Conservation (phyloP, 2,888 invertebrate genomes). For the Drosophila trichaetosa region DNA sequence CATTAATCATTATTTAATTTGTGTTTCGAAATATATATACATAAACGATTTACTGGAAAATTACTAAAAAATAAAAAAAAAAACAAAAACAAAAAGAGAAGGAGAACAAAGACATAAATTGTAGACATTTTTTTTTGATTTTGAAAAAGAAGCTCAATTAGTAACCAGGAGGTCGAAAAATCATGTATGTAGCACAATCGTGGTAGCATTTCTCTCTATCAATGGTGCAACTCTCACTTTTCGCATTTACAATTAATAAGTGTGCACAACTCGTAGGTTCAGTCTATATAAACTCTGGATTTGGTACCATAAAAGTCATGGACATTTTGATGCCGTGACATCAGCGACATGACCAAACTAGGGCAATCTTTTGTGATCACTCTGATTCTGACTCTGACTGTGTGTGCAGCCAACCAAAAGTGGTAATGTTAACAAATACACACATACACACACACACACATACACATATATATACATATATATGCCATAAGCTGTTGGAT, state of each 20-base stretch:
- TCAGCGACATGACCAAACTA: conserved; percentile 63
- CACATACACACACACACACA: conserved; percentile 3
- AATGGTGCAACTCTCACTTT: conserved; percentile 24
- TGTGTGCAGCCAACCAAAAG: conserved; percentile 53
- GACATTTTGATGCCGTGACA: conserved; percentile 60
- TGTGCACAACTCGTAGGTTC: conserved; percentile 5
- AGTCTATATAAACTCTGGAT: conserved; percentile 52
- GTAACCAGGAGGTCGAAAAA: not conserved
- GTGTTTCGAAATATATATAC: not conserved
- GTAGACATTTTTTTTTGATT: not conserved
- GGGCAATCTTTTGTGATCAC: conserved; percentile 54
- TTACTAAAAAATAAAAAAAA: not conserved
- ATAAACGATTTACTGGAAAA: not conserved
- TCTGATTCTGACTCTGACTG: conserved; percentile 7
- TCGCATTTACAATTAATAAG: conserved; percentile 1
- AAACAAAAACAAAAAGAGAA: too few relatives aligned
- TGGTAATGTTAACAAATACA: conserved; percentile 29
- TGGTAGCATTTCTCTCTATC: not conserved
- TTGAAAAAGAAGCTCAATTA: not conserved
- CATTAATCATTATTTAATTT: conserved; percentile 31
- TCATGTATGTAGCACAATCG: not conserved
- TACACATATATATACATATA: not conserved
- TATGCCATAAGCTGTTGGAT: conserved; percentile 20
- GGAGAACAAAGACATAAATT: not conserved
- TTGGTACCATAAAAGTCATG: conserved; percentile 53